Evolutionary conservation across 2,113 vertebrate species (phyloP).

Genomic region (Salvator merianae): DNA sequence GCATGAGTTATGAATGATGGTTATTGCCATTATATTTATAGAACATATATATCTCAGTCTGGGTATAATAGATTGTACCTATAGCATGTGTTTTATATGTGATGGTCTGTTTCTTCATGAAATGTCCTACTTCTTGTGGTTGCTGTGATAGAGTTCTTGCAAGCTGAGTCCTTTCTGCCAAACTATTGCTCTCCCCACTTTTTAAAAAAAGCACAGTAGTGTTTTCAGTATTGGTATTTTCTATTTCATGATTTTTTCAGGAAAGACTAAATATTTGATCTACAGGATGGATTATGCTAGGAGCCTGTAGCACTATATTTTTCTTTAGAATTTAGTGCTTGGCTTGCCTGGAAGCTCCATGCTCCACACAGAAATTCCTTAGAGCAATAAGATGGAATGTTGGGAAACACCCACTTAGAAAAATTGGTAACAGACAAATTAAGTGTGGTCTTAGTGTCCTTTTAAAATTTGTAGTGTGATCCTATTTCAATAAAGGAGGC

Average conservation of each 20-base stretch:
- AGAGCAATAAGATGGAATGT: background rate
- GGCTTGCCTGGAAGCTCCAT: background rate
- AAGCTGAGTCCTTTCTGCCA: background rate
- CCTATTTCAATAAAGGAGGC: no score
- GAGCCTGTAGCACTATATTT: conserved; percentile 6
- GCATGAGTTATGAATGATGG: background rate
- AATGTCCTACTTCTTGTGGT: background rate
- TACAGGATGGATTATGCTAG: conserved; percentile 44
- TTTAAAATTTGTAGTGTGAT: no score
- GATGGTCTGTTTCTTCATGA: background rate
- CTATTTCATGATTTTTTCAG: conserved; percentile 45
- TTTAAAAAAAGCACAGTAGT: background rate
- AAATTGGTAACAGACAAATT: no score
- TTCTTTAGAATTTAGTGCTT: background rate
- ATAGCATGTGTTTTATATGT: background rate
- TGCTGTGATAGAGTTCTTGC: background rate
- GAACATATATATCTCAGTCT: background rate
- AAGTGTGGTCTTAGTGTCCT: no score
- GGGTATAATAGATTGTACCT: background rate
- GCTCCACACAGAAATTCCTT: conserved; percentile 41
- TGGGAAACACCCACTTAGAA: no score
- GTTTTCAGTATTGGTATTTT: conserved; percentile 27
- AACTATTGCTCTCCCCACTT: background rate
- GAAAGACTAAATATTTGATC: conserved; percentile 49
- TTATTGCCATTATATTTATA: background rate